Percentiles rank a stretch among this genome's conserved stretches.
These are phyloP conservation scores for Chlorodrepanis virens DNA, from an alignment of 2,113 vertebrate genomes.

Conservation along the genomic window DNA sequence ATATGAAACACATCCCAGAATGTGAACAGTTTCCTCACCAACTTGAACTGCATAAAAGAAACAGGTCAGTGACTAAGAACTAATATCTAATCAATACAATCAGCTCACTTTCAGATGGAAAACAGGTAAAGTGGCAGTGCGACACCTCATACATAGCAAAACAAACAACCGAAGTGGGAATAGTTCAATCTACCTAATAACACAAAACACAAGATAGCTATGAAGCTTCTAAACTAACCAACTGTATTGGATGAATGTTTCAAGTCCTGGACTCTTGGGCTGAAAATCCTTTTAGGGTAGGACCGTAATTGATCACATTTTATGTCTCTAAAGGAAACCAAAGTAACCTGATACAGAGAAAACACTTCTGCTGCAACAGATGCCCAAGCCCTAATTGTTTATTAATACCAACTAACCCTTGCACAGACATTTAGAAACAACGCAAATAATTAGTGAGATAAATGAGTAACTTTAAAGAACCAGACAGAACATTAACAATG, in stretches of 20 bases:
- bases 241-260: neutral
- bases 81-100: neutral
- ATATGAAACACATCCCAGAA: neutral
- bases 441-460: neutral
- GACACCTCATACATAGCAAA: neutral
- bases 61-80: neutral
- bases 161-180: neutral
- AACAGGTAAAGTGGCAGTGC: neutral
- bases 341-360: neutral
- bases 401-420: neutral
- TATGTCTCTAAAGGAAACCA: neutral
- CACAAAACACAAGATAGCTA: neutral
- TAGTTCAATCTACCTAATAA: neutral
- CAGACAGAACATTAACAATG: neutral
- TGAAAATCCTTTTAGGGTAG: neutral
- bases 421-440: neutral
- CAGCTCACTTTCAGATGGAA: neutral
- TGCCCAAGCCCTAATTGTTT: neutral
- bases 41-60: neutral
- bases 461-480: neutral
- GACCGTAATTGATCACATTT: neutral
- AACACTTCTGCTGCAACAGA: neutral
- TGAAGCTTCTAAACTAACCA: neutral
- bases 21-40: neutral
- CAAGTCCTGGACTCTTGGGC: neutral